These are phyloP conservation scores for Cherax quadricarinatus DNA, from an alignment of 1,140 invertebrate species.

Conservation along the genomic window DNA sequence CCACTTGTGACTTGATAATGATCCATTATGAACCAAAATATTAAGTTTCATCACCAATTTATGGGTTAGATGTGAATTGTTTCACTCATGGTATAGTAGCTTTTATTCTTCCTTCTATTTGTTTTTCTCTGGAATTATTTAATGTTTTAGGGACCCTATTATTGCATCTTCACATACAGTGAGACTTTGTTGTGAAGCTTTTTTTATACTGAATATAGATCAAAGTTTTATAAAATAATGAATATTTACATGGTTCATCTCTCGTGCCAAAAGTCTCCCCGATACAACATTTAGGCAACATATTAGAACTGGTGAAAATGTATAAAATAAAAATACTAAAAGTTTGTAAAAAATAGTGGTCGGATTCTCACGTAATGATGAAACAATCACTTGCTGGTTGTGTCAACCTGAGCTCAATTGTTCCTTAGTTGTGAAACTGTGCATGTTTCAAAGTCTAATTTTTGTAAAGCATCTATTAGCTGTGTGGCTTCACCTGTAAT, in stretches of 20 bases:
- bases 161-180: constrained; percentile 5
- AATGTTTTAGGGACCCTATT: constrained; percentile 7
- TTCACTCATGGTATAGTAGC: too few relatives aligned
- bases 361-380: neutral
- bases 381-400: neutral
- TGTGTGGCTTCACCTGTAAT: neutral
- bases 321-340: neutral
- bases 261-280: neutral
- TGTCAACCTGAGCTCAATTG: neutral
- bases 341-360: neutral
- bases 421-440: neutral
- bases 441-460: neutral
- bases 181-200: neutral
- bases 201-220: constrained; percentile 4
- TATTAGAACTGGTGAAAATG: neutral
- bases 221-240: constrained; percentile 32
- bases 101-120: too few relatives aligned
- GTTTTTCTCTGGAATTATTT: neutral
- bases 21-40: too few relatives aligned
- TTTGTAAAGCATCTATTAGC: neutral
- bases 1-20: too few relatives aligned
- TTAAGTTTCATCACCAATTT: too few relatives aligned
- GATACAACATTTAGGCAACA: neutral
- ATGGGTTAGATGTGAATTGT: too few relatives aligned
- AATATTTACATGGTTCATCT: constrained; percentile 36